phyloP scores from a whole-genome alignment of 2,113 vertebrate species.

The Glaucomys volans region DNA sequence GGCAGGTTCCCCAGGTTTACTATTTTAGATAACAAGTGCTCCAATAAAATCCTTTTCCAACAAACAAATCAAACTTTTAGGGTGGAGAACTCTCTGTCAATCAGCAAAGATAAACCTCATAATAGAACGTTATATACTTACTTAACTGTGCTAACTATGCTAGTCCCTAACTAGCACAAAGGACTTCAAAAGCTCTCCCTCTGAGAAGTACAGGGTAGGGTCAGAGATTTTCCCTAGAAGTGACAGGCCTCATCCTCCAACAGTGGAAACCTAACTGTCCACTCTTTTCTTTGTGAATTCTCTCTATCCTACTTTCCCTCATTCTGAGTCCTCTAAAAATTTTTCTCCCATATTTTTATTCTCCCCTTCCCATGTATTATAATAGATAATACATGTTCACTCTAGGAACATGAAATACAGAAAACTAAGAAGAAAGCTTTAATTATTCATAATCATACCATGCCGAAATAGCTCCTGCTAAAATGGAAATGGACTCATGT shows the following conservation, averaged over 20 bases:
- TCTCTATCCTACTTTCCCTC: background rate
- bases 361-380: background rate
- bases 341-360: conserved; percentile 39
- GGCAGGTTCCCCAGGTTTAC: conserved; percentile 41
- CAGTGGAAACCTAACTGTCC: background rate
- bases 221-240: background rate
- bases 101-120: conserved; percentile 70
- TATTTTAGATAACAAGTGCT: conserved; percentile 70
- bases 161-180: conserved; percentile 58
- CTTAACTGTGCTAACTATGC: conserved; percentile 55
- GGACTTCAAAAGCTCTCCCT: conserved; percentile 37
- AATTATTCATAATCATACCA: background rate
- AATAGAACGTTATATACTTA: conserved; percentile 69
- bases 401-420: conserved; percentile 38
- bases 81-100: conserved; percentile 67
- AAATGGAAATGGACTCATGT: background rate
- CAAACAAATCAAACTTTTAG: conserved; percentile 75
- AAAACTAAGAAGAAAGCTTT: background rate
- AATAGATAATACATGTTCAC: background rate
- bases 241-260: background rate
- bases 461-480: background rate
- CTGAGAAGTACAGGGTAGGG: conserved; percentile 56
- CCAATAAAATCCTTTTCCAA: conserved; percentile 53
- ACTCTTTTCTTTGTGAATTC: background rate
- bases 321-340: conserved; percentile 18